Base-by-base conservation (phyloP, 1,140 invertebrate genomes). In the Hylyphantes graminicola region DNA sequence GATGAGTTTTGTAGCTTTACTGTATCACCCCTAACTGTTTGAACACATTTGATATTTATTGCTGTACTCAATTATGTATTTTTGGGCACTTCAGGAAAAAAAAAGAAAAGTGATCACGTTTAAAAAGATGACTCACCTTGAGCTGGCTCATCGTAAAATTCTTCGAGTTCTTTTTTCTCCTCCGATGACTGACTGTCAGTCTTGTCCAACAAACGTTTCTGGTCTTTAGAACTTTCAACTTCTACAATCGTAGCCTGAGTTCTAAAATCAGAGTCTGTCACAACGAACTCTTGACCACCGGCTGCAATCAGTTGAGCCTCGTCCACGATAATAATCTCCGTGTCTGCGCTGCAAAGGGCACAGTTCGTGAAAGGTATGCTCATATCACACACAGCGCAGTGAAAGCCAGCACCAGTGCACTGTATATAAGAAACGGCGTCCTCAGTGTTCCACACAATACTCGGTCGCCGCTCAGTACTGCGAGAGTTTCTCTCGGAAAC, bases 101-200 rank as follows among this genome's bases (percentile, higher is more conserved):
- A 35, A 35, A 5, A 35, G 35, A 35, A 35, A 35, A 5, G 5
- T 35, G 35, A 35, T 35, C 5, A 35, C 2, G 35, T 5, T 35
- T 35, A 17, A 61, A 61, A 61, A 12, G 17, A 15, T 51, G 21
- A 15, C n/a, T 48, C 57, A 82, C 80, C 70, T 74, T 68, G 72
- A 1, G 68, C 74, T 10, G 70, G 80, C 0, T 15, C 12, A 57
- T 82, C 80, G 50, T 82, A 82, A 48, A 82, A 82, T 9, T 82
- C 80, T 7, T 82, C 80, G 11, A 82, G 48, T 10, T 82, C 80
- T 57, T 82, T 74, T 19, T 74, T 75, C 6, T 82, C 80, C 10
- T 61, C 57, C 7, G 68, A 61, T 7, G 50, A 61, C 15, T 74
- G 67, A 61, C 17, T 54, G 53, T 21, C 55, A 3, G 2, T 51